These are phyloP conservation scores for Neogale vison DNA, from an alignment of 2,113 vertebrate genomes.

Conservation along the genomic window DNA sequence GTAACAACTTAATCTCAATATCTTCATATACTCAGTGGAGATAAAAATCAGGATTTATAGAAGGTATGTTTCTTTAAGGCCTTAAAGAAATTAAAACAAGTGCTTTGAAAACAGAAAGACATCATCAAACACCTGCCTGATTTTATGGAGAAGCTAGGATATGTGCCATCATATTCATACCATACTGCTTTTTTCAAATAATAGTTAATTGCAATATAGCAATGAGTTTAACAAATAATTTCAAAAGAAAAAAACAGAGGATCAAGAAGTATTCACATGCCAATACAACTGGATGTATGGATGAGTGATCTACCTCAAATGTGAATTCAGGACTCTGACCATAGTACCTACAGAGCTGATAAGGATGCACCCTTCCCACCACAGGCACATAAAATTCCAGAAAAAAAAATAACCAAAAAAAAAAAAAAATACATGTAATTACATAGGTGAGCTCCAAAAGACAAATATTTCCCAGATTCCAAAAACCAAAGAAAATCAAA, in stretches of 20 bases:
- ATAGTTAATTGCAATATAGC: neutral
- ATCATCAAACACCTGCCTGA: neutral
- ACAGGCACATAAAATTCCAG: neutral
- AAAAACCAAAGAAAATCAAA: neutral
- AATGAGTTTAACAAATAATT: neutral
- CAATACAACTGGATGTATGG: neutral
- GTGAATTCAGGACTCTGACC: neutral
- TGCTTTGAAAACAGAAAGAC: neutral
- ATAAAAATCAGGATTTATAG: neutral
- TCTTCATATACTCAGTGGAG: neutral
- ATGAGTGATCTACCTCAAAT: neutral
- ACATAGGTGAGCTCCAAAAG: neutral
- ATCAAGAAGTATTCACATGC: neutral
- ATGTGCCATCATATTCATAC: neutral
- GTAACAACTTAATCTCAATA: neutral
- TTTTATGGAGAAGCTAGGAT: neutral
- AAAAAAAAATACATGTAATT: neutral
- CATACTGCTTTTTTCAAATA: neutral
- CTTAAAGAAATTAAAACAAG: neutral
- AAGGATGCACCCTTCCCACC: neutral
- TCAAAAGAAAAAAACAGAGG: neutral
- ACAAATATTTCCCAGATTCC: neutral
- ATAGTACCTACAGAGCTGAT: neutral
- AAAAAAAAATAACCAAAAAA: neutral
- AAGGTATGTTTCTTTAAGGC: neutral